Base-by-base conservation (phyloP, 2,888 invertebrate species). In the Uloborus plumipes region DNA sequence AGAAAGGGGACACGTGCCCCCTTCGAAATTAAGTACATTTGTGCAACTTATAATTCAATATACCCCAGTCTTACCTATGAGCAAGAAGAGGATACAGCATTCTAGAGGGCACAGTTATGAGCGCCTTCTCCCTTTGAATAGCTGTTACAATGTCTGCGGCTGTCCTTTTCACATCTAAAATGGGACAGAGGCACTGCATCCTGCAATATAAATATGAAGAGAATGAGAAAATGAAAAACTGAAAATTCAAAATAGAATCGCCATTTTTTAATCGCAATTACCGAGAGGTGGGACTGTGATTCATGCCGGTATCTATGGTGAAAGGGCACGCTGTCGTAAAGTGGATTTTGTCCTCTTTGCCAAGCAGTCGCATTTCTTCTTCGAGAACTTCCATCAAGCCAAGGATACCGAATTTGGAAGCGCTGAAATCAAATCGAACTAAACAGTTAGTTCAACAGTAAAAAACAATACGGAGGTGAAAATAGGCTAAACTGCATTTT, bases 321-420 rank as follows among this genome's bases (percentile, higher is more conserved):
- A 92, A 92, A 0, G 93, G 93, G 87, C 92, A 93, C 64, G 92
- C 90, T 3, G 93, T 89, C 1, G 92, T 92, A 16, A 92, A 91
- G 87, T 91, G 89, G 0, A 93, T 91, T 76, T 91, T 91, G 86
- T 91, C 89, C 70, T 90, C 89, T 20, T 84, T 72, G 85, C 91
- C 91, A 49, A 91, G 90, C 58, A 92, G 90, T 55, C 92, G 90
- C 0, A 93, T 88, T 85, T 93, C 92, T 86, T 92, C 92, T 87
- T 91, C 91, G 6, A 93, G 88, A 0, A 92, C 92, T 86, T 93
- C 92, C 0, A 92, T 92, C 51, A 93, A 89, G 3, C 93, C 93
- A 87, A 92, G 92, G 0, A 93, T 91, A 18, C 93, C 93, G 88
- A 93, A 93, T 88, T 93, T 93, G 0, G 92, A 91, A 0, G 92